A percentile compares a stretch with the other conserved stretches of the same genome.
phyloP scores from a whole-genome alignment of 2,888 invertebrate species.

The Drosophila birchii region DNA sequence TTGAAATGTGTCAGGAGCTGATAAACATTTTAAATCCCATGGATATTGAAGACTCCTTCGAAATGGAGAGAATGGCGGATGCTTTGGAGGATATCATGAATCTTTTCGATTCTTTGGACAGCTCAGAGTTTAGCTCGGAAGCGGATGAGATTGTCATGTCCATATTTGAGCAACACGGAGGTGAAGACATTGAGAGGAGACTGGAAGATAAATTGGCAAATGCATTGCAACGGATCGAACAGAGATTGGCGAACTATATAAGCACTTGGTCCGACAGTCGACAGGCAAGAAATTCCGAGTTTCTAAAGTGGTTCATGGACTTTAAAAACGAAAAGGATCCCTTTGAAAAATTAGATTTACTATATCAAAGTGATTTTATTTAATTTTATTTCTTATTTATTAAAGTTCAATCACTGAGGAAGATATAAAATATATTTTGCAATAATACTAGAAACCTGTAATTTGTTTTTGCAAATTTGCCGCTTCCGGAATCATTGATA shows the following conservation, averaged over 20 bases:
- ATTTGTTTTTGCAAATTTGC: neutral
- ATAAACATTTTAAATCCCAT: conserved; percentile 1
- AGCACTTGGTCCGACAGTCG: conserved; percentile 8
- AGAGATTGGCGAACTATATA: conserved; percentile 40
- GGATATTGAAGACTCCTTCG: conserved; percentile 8
- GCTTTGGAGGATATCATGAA: neutral
- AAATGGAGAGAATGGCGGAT: conserved; percentile 1
- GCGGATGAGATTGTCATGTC: conserved; percentile 18
- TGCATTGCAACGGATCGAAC: neutral
- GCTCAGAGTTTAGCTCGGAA: conserved; percentile 2
- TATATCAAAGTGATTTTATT: conserved; percentile 8
- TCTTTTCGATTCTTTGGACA: neutral
- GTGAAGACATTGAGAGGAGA: conserved; percentile 26
- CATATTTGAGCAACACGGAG: conserved; percentile 7
- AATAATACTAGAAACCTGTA: neutral
- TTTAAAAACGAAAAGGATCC: conserved; percentile 47
- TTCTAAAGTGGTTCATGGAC: conserved; percentile 22
- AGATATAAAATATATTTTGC: conserved; percentile 2
- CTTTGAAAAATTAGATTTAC: conserved; percentile 42
- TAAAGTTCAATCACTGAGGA: neutral
- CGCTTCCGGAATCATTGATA: neutral
- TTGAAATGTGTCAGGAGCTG: conserved; percentile 8
- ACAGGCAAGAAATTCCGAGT: conserved; percentile 11
- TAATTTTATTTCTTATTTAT: neutral
- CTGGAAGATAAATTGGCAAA: conserved; percentile 1